Conservation (phyloP, 2,888 invertebrate genomes). For the Octonoba sinensis region DNA sequence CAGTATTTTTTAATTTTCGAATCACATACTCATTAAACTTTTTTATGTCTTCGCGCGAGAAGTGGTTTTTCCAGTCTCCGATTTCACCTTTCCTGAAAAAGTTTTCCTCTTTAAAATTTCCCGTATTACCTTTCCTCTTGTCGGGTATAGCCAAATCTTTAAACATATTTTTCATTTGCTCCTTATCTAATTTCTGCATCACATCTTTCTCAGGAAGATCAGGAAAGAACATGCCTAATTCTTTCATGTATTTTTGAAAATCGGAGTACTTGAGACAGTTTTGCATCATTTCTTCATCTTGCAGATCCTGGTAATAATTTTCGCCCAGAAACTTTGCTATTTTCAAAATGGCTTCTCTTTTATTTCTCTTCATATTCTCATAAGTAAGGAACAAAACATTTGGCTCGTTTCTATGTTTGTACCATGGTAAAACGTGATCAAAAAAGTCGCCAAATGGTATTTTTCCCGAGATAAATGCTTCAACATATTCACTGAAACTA, state of each 20-base stretch:
- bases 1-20: constrained; percentile 40
- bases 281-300: constrained; percentile 36
- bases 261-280: constrained; percentile 54
- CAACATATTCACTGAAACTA: constrained; percentile 70
- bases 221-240: constrained; percentile 33
- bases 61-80: constrained; percentile 72
- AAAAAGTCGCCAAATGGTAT: constrained; percentile 66
- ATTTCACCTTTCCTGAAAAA: constrained; percentile 69
- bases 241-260: constrained; percentile 61
- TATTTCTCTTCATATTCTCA: constrained; percentile 71
- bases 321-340: constrained; percentile 66
- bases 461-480: constrained; percentile 70
- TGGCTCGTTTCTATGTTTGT: constrained; percentile 66
- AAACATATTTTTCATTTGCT: background rate
- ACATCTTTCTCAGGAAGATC: background rate
- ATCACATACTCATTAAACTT: constrained; percentile 53
- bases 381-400: constrained; percentile 71
- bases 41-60: constrained; percentile 68
- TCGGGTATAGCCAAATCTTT: constrained; percentile 12
- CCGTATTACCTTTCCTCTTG: background rate
- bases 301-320: constrained; percentile 33
- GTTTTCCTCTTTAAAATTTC: constrained; percentile 17
- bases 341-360: constrained; percentile 58
- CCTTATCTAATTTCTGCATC: background rate
- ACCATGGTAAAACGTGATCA: constrained; percentile 64